Evolutionary conservation across 1,140 invertebrate species (phyloP), one percentile per base, ranked within the genome.

Genomic region (Periplaneta americana): DNA sequence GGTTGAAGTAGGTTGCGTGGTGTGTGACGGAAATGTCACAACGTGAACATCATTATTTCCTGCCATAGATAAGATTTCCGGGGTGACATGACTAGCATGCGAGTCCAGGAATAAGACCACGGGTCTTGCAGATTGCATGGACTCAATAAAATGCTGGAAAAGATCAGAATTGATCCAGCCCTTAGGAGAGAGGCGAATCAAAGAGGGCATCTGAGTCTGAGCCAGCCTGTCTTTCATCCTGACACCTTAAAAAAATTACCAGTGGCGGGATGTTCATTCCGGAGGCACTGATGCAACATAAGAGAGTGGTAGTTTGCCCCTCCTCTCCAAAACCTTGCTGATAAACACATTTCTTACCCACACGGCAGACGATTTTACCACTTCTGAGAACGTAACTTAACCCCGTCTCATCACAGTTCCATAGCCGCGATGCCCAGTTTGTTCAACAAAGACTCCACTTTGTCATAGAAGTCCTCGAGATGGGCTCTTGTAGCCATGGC

Each of bases 221-320:
- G 74, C 80, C 74, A 84, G 86, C 80, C 85, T 85, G 37, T 83
- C 82, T 78, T 87, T 87, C 75, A 86, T 81, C 33, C 86, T 78
- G 0, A 85, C 85, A 32, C 87, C 86, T 82, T n/a, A 87, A 87
- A 80, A 88, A 90, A 28, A 88, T 57, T 34, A 88, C 86, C 84
- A 86, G 87, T 48, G 88, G 85, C 8, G 86, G 86, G 75, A 88
- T 85, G 37, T 6, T 39, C 37, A 39, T 4, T 39, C 18, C 37
- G 1, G 83, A 88, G 88, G 34, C 85, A 84, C 80, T 86, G 84
- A 9, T 88, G 81, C 86, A 75, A 75, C 74, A 75, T 1, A 75
- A 22, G 11, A 75, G 15, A 2, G 74, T 78, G n/a, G 33, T 36
- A 18, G 36, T 10, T 13, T 2, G 2, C 28, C 76, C 36, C 31